phyloP scores from a whole-genome alignment of 2,888 invertebrate species.

The Acronicta alni region DNA sequence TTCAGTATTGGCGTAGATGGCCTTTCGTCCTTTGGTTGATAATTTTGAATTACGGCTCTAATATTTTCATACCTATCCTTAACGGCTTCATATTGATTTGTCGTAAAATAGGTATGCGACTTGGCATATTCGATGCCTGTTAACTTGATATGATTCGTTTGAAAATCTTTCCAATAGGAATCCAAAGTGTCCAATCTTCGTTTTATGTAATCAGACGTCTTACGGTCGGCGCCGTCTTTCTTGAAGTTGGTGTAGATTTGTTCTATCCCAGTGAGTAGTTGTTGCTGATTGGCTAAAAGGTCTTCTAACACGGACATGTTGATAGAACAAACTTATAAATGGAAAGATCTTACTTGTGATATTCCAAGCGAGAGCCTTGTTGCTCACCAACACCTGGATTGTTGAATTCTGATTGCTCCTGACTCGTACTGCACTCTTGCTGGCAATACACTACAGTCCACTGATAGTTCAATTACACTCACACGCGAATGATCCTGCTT shows the following conservation, averaged over 20 bases:
- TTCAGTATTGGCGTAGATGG: slow-evolving; percentile 8
- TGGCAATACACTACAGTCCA: slow-evolving; percentile 1
- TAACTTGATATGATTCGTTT: slow-evolving; percentile 9
- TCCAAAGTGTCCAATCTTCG: slow-evolving; percentile 5
- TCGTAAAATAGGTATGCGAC: background rate
- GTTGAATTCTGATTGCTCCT: slow-evolving; percentile 1
- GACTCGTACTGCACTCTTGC: background rate
- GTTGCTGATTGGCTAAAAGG: background rate
- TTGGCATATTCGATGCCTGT: background rate
- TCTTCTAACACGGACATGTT: slow-evolving; percentile 1
- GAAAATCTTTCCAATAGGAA: slow-evolving; percentile 10
- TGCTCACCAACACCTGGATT: slow-evolving; percentile 1
- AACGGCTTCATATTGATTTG: background rate
- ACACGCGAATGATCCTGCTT: no score
- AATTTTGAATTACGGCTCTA: background rate
- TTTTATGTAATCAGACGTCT: background rate
- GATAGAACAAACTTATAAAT: background rate
- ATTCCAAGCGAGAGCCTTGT: background rate
- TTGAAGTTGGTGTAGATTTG: slow-evolving; percentile 1
- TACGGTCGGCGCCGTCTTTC: slow-evolving; percentile 1
- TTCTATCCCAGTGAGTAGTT: background rate
- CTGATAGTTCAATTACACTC: slow-evolving; percentile 2
- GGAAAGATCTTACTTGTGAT: slow-evolving; percentile 2
- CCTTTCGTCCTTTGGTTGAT: slow-evolving; percentile 1
- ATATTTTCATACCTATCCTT: background rate